These are phyloP conservation scores for Calliphora vomitoria DNA, from an alignment of 2,888 invertebrate genomes.

Conservation along the genomic window DNA sequence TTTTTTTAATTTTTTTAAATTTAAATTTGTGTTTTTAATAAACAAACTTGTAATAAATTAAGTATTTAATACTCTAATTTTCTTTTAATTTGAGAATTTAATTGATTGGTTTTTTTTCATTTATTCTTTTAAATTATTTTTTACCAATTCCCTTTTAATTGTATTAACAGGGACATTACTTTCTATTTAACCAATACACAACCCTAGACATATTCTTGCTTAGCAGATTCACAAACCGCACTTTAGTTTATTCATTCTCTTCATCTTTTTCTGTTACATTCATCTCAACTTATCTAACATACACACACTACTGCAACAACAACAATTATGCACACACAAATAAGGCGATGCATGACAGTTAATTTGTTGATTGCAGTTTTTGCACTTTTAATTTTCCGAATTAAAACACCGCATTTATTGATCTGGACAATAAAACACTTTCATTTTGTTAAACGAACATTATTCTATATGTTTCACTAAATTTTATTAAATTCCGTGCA, in stretches of 20 bases:
- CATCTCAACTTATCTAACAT: background rate
- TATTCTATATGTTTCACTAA: background rate
- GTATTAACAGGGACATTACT: too few relatives aligned
- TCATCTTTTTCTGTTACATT: background rate
- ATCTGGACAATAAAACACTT: background rate
- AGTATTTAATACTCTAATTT: too few relatives aligned
- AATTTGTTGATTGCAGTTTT: background rate
- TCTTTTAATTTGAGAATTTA: too few relatives aligned
- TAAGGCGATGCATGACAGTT: slow-evolving; percentile 1
- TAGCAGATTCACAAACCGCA: background rate
- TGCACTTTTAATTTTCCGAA: background rate
- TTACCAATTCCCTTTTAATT: too few relatives aligned
- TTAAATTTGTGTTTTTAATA: too few relatives aligned
- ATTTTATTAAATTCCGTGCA: background rate
- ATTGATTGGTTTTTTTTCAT: too few relatives aligned
- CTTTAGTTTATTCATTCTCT: background rate
- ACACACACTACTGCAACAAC: background rate
- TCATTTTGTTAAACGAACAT: slow-evolving; percentile 1
- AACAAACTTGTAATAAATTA: too few relatives aligned
- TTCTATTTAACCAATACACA: too few relatives aligned
- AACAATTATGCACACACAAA: background rate
- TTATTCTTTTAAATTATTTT: too few relatives aligned
- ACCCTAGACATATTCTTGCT: background rate
- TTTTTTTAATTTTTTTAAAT: too few relatives aligned
- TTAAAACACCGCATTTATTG: background rate